These are phyloP conservation scores for Eriocheir sinensis DNA, from an alignment of 1,140 invertebrate genomes.

Conservation along the genomic window DNA sequence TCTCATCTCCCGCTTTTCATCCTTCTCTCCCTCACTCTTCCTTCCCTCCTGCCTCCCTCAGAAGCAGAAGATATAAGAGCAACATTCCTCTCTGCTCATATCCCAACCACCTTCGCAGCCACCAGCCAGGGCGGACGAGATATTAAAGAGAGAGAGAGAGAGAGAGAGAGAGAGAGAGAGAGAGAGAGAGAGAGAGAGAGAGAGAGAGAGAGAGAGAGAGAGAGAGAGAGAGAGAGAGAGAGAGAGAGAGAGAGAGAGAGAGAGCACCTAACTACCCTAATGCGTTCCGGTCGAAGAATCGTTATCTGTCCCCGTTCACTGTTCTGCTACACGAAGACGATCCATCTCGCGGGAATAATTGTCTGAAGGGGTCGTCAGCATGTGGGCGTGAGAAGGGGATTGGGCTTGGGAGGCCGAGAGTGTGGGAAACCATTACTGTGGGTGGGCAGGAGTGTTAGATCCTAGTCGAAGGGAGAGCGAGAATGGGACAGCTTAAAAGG, in stretches of 20 bases:
- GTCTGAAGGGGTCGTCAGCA: too few species aligned
- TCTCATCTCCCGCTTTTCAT: neutral
- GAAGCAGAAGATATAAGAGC: neutral
- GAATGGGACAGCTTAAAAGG: neutral
- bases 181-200: conserved; percentile 43
- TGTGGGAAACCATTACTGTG: too few species aligned
- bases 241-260: conserved; percentile 35
- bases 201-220: conserved; percentile 43
- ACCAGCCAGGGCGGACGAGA: too few species aligned
- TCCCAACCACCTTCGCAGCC: too few species aligned
- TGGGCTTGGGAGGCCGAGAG: neutral
- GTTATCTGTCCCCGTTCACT: too few species aligned
- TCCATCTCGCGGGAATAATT: too few species aligned
- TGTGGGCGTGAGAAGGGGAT: too few species aligned
- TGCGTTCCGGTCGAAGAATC: too few species aligned
- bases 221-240: conserved; percentile 35
- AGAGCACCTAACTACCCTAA: neutral
- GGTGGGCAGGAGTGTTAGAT: too few species aligned
- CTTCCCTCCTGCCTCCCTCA: neutral
- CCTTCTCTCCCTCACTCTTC: neutral
- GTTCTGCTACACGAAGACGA: too few species aligned
- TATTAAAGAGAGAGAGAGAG: conserved; percentile 11
- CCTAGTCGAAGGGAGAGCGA: too few species aligned
- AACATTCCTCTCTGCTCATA: too few species aligned
- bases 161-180: conserved; percentile 41